Evolutionary conservation across 2,797 vertebrate genomes (phyloP).

Genomic region (Siniperca obscura): DNA sequence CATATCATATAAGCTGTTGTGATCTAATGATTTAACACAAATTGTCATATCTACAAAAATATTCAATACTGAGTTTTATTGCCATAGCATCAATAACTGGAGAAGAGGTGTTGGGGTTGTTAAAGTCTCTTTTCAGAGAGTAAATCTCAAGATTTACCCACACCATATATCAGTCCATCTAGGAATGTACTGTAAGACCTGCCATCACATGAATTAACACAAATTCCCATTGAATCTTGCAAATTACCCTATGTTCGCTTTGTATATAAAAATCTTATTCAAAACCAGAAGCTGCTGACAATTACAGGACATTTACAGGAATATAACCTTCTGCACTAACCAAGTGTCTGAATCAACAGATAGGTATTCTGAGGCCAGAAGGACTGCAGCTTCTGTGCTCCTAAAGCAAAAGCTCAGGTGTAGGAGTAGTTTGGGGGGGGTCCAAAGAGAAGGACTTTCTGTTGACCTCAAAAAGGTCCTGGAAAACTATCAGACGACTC

Average conservation of each 20-base stretch:
- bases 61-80: background rate
- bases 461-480: background rate
- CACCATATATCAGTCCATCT: conserved; percentile 5
- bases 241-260: background rate
- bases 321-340: background rate
- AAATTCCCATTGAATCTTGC: background rate
- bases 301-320: background rate
- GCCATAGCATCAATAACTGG: background rate
- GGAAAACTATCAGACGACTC: background rate
- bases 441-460: background rate
- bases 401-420: background rate
- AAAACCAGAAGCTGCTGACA: too few relatives aligned
- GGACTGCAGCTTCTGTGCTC: background rate
- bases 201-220: background rate
- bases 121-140: background rate
- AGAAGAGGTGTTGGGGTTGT: background rate
- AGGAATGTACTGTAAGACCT: background rate
- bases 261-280: too few relatives aligned
- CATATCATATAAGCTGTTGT: background rate
- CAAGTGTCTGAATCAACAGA: background rate
- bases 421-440: background rate
- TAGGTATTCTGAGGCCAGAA: background rate
- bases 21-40: background rate
- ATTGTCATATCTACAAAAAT: background rate
- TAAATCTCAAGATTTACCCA: background rate